These are phyloP conservation scores for Melanophora roralis DNA, from an alignment of 2,888 invertebrate species.

Conservation along the genomic window DNA sequence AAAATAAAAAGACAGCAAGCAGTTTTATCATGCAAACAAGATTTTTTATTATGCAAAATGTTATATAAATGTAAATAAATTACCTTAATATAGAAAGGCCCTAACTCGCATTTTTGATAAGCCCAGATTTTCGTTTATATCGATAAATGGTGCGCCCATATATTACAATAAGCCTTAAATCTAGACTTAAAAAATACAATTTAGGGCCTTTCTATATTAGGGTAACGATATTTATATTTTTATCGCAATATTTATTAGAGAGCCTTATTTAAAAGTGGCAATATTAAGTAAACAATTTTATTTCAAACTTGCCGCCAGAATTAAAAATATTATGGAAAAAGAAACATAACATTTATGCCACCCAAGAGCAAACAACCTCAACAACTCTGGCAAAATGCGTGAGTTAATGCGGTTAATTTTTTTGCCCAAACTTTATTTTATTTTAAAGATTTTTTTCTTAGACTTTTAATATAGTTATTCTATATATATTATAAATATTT, in stretches of 20 bases:
- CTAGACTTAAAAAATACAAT: too few species aligned
- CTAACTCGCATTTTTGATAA: too few species aligned
- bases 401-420: conserved; percentile 41
- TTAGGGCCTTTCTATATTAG: too few species aligned
- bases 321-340: too few species aligned
- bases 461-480: background rate
- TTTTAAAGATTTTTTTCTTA: too few species aligned
- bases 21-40: conserved; percentile 32
- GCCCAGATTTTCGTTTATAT: too few species aligned
- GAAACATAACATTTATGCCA: background rate
- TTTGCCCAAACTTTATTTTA: conserved; percentile 11
- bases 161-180: too few species aligned
- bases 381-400: conserved; percentile 34
- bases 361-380: conserved; percentile 26
- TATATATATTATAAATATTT: background rate
- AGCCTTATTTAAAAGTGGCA: background rate
- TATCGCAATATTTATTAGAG: background rate
- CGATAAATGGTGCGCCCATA: too few species aligned
- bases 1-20: background rate
- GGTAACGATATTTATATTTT: conserved; percentile 1
- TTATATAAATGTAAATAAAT: too few species aligned
- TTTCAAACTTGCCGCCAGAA: background rate
- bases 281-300: conserved; percentile 12
- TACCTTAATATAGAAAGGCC: too few species aligned
- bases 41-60: too few species aligned